phyloP scores from a whole-genome alignment of 2,888 invertebrate species.

The Pyrrhia umbra region DNA sequence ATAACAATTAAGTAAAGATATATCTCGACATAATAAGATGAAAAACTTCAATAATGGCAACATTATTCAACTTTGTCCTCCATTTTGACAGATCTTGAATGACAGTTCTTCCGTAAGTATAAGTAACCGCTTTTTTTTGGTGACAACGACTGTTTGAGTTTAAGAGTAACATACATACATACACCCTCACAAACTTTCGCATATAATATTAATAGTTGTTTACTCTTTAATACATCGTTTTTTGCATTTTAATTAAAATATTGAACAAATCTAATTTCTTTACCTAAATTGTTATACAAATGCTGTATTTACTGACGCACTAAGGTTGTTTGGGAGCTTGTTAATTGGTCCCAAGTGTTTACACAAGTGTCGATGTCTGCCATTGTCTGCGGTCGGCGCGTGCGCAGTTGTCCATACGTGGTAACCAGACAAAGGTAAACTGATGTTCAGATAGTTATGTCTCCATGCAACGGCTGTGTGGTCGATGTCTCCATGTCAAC shows the following conservation, averaged over 20 bases:
- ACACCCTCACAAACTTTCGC: too few relatives aligned
- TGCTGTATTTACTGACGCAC: constrained; percentile 42
- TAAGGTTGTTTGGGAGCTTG: constrained; percentile 29
- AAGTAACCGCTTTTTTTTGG: too few relatives aligned
- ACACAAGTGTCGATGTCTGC: constrained; percentile 54
- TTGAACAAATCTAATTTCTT: constrained; percentile 1
- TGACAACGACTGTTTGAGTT: too few relatives aligned
- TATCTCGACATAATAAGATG: too few relatives aligned
- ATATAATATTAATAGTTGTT: too few relatives aligned
- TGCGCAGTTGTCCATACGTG: constrained; percentile 55
- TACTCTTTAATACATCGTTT: not conserved
- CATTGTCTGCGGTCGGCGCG: constrained; percentile 56
- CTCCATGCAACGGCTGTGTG: constrained; percentile 18
- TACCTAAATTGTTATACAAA: constrained; percentile 25
- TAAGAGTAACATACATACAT: too few relatives aligned
- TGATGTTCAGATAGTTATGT: constrained; percentile 19
- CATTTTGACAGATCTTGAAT: too few relatives aligned
- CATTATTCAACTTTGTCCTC: too few relatives aligned
- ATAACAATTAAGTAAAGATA: too few relatives aligned
- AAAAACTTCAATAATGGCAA: too few relatives aligned
- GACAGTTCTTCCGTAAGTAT: too few relatives aligned
- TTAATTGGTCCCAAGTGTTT: constrained; percentile 50
- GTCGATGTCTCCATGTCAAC: constrained; percentile 21
- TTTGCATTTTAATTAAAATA: not conserved
- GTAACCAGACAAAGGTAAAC: constrained; percentile 41